Percentiles rank a stretch among this genome's conserved stretches.
Evolutionary conservation across 2,113 vertebrate species (phyloP).

Genomic region (Cygnus atratus): DNA sequence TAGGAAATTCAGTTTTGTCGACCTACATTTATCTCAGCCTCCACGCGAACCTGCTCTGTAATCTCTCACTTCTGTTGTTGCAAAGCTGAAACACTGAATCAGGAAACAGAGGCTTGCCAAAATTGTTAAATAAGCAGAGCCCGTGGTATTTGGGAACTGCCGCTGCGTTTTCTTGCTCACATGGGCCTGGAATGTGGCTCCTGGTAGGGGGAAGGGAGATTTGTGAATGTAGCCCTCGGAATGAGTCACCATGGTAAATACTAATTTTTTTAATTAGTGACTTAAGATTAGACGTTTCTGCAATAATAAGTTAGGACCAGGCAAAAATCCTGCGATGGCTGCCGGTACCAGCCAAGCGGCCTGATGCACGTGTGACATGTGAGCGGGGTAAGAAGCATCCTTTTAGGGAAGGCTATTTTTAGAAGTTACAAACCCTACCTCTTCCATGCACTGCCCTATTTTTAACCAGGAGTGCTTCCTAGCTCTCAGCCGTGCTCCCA

Average conservation of each 20-base stretch:
- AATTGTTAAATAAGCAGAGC: not conserved
- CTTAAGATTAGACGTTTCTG: not conserved
- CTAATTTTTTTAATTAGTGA: not conserved
- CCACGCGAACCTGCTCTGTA: not conserved
- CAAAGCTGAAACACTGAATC: not conserved
- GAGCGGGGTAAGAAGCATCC: not conserved
- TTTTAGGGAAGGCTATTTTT: slow-evolving; percentile 52
- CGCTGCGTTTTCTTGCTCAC: slow-evolving; percentile 10
- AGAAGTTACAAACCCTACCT: slow-evolving; percentile 25
- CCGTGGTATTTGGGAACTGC: not conserved
- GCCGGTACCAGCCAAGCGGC: not conserved
- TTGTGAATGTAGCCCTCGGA: slow-evolving; percentile 3
- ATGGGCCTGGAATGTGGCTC: slow-evolving; percentile 20
- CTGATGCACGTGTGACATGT: not conserved
- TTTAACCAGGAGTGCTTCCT: slow-evolving; percentile 16
- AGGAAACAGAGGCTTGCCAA: not conserved
- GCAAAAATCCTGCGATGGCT: not conserved
- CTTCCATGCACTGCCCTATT: slow-evolving; percentile 14
- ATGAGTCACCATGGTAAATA: not conserved
- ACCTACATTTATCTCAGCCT: slow-evolving; percentile 3
- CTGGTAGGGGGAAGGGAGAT: not conserved
- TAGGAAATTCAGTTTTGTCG: not conserved
- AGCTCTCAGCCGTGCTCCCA: not conserved
- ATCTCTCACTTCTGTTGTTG: not conserved
- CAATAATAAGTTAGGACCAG: not conserved